Evolutionary conservation across 1,140 invertebrate species (phyloP).

Genomic region (Doryteuthis pealeii): DNA sequence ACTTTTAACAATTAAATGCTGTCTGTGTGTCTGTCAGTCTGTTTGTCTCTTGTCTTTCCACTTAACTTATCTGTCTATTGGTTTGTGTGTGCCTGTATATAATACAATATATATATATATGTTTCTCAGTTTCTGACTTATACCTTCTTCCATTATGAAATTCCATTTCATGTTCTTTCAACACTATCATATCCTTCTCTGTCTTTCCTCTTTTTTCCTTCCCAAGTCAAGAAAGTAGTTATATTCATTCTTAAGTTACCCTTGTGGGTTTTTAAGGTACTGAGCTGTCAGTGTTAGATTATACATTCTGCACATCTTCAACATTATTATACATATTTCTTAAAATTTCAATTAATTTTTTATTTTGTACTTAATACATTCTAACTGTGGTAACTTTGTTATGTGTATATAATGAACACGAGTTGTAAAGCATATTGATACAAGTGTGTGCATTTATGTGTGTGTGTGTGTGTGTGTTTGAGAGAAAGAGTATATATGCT

Average conservation of each 20-base stretch:
- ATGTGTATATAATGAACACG: too few species aligned
- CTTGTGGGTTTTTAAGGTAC: not conserved
- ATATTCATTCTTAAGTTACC: not conserved
- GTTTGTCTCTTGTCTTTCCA: not conserved
- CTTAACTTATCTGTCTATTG: not conserved
- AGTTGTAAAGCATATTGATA: too few species aligned
- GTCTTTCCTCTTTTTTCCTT: not conserved
- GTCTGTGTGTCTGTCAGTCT: conserved; percentile 8
- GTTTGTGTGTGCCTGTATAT: not conserved
- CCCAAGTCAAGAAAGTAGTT: not conserved
- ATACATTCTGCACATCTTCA: not conserved
- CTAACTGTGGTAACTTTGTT: too few species aligned
- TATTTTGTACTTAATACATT: too few species aligned
- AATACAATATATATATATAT: not conserved
- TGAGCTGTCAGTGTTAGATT: conserved; percentile 11
- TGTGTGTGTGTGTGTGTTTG: too few species aligned
- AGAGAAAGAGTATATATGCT: too few species aligned
- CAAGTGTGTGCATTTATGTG: too few species aligned
- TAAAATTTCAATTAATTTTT: too few species aligned
- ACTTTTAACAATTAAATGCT: conserved; percentile 11
- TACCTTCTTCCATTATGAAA: not conserved
- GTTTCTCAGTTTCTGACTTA: not conserved
- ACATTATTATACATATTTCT: too few species aligned
- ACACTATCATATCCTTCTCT: not conserved
- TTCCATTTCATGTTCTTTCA: not conserved